Evolutionary conservation across 2,797 vertebrate genomes (phyloP), one percentile per base, ranked within the genome.

Genomic region (Pangasius mekongensis): DNA sequence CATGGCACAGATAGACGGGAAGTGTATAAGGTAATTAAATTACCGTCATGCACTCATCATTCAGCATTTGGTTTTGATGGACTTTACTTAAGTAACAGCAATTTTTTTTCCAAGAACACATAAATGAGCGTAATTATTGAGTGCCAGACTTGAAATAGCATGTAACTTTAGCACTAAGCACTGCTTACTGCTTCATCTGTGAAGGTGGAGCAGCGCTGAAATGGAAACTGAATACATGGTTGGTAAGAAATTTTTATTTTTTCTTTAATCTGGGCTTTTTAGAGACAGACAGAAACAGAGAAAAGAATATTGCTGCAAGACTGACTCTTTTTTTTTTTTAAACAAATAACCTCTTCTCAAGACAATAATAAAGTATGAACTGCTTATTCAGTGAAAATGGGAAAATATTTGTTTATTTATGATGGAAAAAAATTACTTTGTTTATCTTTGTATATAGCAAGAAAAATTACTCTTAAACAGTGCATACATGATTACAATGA

Each of bases 41-140:
- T 86, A 89, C n/a, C 43, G 30, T 86, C 64, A 84, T 84, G 49
- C 71, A n/a, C 73, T 89, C 73, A 88, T 84, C 77, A 78, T 52
- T 86, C 83, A 87, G 30, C 86, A 73, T 87, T 90, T 54, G 36
- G 69, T 74, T 89, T 74, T 74, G 58, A 88, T 81, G 47, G 69
- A 30, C 71, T n/a, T 84, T 64, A 80, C 64, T 87, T 89, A 66
- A 86, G 82, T 36, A 27, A 64, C 66, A 16, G 33, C 18, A 64
- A 81, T n/a, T 86, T 84, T n/a, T 13, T 0, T 11, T 22, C n/a
- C 58, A 18, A 43, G 39, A 83, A 62, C 83, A 62, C 56, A 80
- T 54, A 78, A 30, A 86, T 89, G 39, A 30, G 62, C 27, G n/a
- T 56, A 83, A 87, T 43, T 43, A 43, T 43, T 30, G 76, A 62